phyloP scores from a whole-genome alignment of 2,888 invertebrate species.

The Meiosimyza platycephala region DNA sequence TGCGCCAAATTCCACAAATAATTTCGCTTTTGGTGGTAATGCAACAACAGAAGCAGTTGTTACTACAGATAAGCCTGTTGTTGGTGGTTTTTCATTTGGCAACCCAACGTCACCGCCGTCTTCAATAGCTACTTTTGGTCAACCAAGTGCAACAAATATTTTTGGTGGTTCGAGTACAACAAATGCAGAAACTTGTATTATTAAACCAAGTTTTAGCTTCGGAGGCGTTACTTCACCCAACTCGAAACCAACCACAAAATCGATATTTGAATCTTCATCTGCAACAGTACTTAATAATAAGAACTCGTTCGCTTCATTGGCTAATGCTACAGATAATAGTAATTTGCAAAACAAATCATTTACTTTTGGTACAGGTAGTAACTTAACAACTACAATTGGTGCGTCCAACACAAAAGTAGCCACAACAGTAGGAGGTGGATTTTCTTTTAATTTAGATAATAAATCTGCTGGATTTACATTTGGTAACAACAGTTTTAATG shows the following conservation, averaged over 20 bases:
- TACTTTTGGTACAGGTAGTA: conserved; percentile 47
- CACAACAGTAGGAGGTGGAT: conserved; percentile 45
- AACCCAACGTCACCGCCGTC: background rate
- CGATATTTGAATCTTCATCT: conserved; percentile 26
- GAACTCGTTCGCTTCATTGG: conserved; percentile 40
- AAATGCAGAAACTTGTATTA: conserved; percentile 23
- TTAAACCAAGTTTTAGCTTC: conserved; percentile 49
- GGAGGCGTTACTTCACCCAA: conserved; percentile 35
- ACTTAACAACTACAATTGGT: conserved; percentile 51
- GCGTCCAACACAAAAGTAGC: conserved; percentile 44
- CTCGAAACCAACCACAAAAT: conserved; percentile 11
- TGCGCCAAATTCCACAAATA: background rate
- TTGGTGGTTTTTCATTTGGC: conserved; percentile 20
- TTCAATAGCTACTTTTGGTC: background rate
- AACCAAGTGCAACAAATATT: conserved; percentile 36
- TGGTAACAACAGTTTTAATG: conserved; percentile 35
- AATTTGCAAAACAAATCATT: conserved; percentile 46
- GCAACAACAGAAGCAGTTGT: conserved; percentile 13
- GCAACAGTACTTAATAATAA: background rate
- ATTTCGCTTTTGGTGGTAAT: conserved; percentile 35
- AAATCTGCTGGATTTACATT: conserved; percentile 49
- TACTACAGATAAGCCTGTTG: conserved; percentile 8
- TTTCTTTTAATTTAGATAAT: conserved; percentile 43
- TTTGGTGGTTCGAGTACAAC: conserved; percentile 42
- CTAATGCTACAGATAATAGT: conserved; percentile 33